Conservation (phyloP, 2,113 vertebrate species). For the Regulus satrapa region DNA sequence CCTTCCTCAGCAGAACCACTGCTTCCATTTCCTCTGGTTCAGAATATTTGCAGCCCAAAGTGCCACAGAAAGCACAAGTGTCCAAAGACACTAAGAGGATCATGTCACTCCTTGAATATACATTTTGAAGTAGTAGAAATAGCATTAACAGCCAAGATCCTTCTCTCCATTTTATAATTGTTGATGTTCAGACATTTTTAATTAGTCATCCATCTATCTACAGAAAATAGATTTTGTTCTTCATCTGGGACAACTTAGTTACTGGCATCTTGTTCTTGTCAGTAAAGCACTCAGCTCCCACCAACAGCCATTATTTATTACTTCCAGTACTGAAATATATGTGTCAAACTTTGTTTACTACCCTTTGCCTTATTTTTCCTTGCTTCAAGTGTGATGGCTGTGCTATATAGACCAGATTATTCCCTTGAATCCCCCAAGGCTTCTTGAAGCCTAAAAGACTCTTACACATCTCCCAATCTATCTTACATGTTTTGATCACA, state of each 20-base stretch:
- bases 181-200: conserved; percentile 5
- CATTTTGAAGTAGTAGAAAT: background rate
- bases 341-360: background rate
- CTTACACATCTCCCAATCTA: background rate
- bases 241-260: conserved; percentile 14
- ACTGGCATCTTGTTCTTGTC: conserved; percentile 36
- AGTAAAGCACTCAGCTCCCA: conserved; percentile 13
- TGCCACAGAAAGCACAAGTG: background rate
- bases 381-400: background rate
- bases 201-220: background rate
- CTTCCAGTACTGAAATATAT: background rate
- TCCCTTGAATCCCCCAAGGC: background rate
- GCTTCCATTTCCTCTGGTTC: background rate
- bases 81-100: background rate
- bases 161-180: background rate
- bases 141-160: background rate
- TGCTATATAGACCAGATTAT: background rate
- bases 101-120: background rate
- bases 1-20: conserved; percentile 13
- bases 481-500: background rate
- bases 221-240: background rate
- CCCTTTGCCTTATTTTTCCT: background rate
- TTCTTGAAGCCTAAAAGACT: background rate
- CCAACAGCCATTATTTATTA: background rate
- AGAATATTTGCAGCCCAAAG: background rate